Percentiles rank a stretch among this genome's conserved stretches.
Evolutionary conservation across 2,113 vertebrate genomes (phyloP).

Genomic region (Labeo catla): DNA sequence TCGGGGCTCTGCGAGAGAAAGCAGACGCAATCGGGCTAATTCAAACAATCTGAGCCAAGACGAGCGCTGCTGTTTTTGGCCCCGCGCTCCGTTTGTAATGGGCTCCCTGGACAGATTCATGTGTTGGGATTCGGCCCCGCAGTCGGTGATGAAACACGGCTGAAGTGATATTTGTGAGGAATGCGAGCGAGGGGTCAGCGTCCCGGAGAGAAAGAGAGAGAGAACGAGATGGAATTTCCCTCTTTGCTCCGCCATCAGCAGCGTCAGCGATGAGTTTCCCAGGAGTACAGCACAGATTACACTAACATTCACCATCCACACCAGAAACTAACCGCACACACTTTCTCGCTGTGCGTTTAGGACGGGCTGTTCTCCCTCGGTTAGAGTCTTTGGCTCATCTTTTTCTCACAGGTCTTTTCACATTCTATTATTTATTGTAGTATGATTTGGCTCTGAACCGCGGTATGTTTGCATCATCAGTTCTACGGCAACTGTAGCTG

Average conservation of each 20-base stretch:
- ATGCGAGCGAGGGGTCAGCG: constrained; percentile 19
- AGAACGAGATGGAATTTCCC: constrained; percentile 45
- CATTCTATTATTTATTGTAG: neutral
- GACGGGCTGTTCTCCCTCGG: neutral
- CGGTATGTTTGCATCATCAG: neutral
- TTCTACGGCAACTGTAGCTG: neutral
- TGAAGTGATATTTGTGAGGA: constrained; percentile 48
- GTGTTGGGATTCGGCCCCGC: constrained; percentile 59
- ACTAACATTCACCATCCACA: neutral
- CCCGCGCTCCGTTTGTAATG: constrained; percentile 59
- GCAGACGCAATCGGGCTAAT: constrained; percentile 67
- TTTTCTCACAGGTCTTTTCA: neutral
- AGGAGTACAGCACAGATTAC: neutral
- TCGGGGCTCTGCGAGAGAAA: constrained; percentile 4
- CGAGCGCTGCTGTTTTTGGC: constrained; percentile 63
- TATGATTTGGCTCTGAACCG: neutral
- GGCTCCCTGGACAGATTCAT: constrained; percentile 63
- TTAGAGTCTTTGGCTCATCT: neutral
- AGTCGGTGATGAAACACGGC: constrained; percentile 61
- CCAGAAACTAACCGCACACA: neutral
- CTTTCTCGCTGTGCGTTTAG: neutral
- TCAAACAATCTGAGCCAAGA: constrained; percentile 68
- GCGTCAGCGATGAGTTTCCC: neutral
- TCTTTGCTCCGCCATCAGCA: constrained; percentile 14
- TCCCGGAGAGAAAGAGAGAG: neutral